Percentiles rank a stretch among this genome's conserved stretches.
phyloP scores from a whole-genome alignment of 2,113 vertebrate genomes.

The Hippocampus abdominalis region DNA sequence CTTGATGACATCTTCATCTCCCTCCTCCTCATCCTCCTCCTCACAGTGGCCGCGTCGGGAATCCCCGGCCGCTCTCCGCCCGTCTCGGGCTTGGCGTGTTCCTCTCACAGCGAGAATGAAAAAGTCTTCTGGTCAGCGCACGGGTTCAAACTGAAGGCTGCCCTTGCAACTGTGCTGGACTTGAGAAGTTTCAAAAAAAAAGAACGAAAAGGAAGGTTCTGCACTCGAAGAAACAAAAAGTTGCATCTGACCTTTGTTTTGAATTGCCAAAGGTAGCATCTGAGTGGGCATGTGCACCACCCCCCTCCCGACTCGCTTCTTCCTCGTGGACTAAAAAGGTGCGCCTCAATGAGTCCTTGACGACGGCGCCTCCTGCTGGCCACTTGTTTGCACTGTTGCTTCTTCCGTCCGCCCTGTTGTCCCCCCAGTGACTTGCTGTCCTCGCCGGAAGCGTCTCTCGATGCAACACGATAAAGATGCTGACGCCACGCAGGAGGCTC shows the following conservation, averaged over 20 bases:
- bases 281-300: background rate
- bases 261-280: background rate
- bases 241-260: no score
- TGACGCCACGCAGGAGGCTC: constrained; percentile 79
- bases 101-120: no score
- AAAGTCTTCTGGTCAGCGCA: no score
- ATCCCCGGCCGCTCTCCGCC: background rate
- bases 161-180: no score
- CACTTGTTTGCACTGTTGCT: constrained; percentile 71
- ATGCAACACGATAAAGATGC: constrained; percentile 98
- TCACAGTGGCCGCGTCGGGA: background rate
- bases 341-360: constrained; percentile 93
- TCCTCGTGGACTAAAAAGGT: constrained; percentile 62
- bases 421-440: constrained; percentile 87
- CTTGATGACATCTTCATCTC: background rate
- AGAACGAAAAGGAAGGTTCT: no score
- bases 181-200: no score
- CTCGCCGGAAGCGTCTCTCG: constrained; percentile 98
- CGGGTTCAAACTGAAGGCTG: no score
- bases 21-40: background rate
- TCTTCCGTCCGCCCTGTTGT: constrained; percentile 69
- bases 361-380: constrained; percentile 65
- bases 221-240: no score
- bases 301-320: background rate
- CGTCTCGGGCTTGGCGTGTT: no score